Evolutionary conservation across 2,888 invertebrate genomes (phyloP).

Genomic region (Meliscaeva auricollis): DNA sequence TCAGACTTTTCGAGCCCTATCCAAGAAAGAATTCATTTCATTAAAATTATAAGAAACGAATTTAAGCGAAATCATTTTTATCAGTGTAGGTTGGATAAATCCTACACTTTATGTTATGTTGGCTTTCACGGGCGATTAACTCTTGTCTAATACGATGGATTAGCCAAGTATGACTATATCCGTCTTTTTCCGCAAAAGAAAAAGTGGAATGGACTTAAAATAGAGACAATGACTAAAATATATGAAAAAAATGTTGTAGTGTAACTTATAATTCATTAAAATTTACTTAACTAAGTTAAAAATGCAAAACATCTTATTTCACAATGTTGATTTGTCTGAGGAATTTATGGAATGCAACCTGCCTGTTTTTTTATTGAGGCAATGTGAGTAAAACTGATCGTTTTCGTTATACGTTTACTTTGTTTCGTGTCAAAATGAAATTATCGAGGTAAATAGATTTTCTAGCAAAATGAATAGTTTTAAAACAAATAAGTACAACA

Average conservation of each 20-base stretch:
- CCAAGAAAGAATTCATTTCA: no score
- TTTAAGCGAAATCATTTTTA: conserved; percentile 23
- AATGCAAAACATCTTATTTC: neutral
- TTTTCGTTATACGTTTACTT: no score
- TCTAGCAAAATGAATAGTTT: no score
- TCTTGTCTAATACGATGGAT: conserved; percentile 17
- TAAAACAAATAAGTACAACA: no score
- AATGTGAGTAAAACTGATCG: no score
- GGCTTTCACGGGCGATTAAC: conserved; percentile 25
- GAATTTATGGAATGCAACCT: no score
- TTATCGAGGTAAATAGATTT: no score
- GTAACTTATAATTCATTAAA: neutral
- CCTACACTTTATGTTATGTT: conserved; percentile 18
- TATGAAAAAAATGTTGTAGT: neutral
- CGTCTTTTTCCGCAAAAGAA: neutral
- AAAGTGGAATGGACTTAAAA: neutral
- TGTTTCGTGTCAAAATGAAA: no score
- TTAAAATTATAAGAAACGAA: no score
- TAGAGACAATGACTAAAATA: neutral
- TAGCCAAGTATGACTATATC: neutral
- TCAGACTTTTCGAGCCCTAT: no score
- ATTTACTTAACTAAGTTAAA: neutral
- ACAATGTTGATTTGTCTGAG: neutral
- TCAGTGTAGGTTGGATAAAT: conserved; percentile 29
- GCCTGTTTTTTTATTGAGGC: no score